These are phyloP conservation scores for Ptychodera flava DNA, from an alignment of 35 echinoderm and acorn worm genomes.

Conservation along the genomic window DNA sequence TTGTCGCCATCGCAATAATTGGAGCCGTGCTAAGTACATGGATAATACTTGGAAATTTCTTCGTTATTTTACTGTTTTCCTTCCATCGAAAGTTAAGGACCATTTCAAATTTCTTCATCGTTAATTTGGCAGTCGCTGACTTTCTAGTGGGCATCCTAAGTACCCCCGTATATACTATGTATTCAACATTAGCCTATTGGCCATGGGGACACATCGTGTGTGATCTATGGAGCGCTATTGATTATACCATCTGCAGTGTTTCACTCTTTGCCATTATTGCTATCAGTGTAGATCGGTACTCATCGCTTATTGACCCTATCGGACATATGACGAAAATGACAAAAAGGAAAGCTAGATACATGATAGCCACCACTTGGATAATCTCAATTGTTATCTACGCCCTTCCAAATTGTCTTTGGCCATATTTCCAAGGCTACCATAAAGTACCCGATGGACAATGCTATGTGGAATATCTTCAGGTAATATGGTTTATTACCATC, in stretches of 20 bases:
- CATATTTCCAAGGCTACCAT: neutral
- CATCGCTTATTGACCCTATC: neutral
- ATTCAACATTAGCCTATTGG: neutral
- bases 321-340: neutral
- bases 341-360: neutral
- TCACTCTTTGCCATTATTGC: neutral
- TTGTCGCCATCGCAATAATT: neutral
- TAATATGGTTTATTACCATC: neutral
- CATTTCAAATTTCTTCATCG: neutral
- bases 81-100: neutral
- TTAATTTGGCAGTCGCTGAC: neutral
- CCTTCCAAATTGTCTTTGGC: neutral
- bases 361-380: neutral
- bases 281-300: neutral
- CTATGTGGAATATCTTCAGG: neutral
- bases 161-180: neutral
- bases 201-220: neutral
- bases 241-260: neutral
- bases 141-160: neutral
- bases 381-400: neutral
- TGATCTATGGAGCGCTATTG: neutral
- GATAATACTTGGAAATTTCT: neutral
- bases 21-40: neutral
- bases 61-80: neutral
- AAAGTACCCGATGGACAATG: neutral